Conservation (phyloP, 1,140 invertebrate genomes). For the Drosophila lini region DNA sequence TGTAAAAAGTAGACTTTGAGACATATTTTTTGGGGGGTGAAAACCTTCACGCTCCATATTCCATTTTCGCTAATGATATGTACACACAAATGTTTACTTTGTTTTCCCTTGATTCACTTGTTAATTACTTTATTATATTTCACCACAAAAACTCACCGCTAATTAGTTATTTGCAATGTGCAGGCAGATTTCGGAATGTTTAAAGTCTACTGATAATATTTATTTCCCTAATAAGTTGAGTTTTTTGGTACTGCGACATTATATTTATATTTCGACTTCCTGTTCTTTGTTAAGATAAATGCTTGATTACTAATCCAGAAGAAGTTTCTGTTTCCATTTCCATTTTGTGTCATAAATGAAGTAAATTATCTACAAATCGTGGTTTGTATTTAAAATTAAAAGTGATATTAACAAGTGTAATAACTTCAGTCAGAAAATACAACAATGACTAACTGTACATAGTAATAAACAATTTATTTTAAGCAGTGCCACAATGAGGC, state of each 20-base stretch:
- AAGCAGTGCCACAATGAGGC: background rate
- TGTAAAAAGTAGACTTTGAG: conserved; percentile 15
- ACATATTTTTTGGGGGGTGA: conserved; percentile 12
- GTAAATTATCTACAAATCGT: background rate
- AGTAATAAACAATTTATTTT: conserved; percentile 1
- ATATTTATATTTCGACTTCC: too few relatives aligned
- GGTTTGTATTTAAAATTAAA: background rate
- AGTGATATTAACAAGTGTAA: background rate
- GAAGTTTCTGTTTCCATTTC: background rate
- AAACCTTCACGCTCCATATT: conserved; percentile 16
- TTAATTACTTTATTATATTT: conserved; percentile 20
- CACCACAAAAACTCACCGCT: background rate
- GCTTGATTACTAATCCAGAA: background rate
- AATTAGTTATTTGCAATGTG: conserved; percentile 7
- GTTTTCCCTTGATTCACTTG: conserved; percentile 8
- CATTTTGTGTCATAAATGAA: background rate
- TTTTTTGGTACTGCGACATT: background rate
- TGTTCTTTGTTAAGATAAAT: background rate
- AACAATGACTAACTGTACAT: conserved; percentile 1
- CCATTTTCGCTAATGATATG: conserved; percentile 12
- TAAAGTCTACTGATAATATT: background rate
- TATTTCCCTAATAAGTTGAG: background rate
- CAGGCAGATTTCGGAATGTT: background rate
- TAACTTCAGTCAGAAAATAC: background rate
- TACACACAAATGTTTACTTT: conserved; percentile 8